phyloP scores from a whole-genome alignment of 2,113 vertebrate genomes.

The Aspiorhynchus laticeps region DNA sequence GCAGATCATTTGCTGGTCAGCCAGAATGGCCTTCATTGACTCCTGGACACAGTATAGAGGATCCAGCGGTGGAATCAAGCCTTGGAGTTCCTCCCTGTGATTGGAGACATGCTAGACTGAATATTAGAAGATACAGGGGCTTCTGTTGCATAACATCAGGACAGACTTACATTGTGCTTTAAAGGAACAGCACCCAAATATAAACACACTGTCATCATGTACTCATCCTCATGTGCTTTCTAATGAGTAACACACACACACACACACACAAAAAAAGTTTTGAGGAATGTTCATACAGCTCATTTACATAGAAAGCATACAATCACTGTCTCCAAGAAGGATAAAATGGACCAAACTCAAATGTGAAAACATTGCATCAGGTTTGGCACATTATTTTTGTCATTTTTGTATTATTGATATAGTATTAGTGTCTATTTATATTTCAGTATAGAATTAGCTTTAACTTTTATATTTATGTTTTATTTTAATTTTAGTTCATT shows the following conservation, averaged over 20 bases:
- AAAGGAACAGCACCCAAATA: not conserved
- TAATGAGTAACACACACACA: not conserved
- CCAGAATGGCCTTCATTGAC: constrained; percentile 69
- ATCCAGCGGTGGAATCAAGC: constrained; percentile 65
- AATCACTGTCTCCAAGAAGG: not conserved
- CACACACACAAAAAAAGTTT: not conserved
- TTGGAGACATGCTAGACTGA: not conserved
- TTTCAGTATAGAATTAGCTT: not conserved
- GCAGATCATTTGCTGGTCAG: constrained; percentile 69
- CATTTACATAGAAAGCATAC: not conserved
- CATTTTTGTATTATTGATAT: not conserved
- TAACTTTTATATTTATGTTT: not conserved
- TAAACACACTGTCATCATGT: not conserved
- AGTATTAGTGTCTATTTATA: not conserved
- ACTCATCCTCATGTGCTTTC: not conserved
- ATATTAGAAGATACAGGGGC: not conserved
- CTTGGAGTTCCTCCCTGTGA: constrained; percentile 66
- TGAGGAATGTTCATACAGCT: not conserved
- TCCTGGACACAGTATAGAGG: constrained; percentile 71
- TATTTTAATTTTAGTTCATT: too few relatives aligned
- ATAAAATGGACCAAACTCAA: not conserved
- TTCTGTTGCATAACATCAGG: not conserved
- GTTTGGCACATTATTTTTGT: not conserved
- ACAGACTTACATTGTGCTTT: not conserved
- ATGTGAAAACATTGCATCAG: not conserved